Base-by-base conservation (phyloP, 35 echinoderm and acorn worm genomes). In the Antedon bifida region DNA sequence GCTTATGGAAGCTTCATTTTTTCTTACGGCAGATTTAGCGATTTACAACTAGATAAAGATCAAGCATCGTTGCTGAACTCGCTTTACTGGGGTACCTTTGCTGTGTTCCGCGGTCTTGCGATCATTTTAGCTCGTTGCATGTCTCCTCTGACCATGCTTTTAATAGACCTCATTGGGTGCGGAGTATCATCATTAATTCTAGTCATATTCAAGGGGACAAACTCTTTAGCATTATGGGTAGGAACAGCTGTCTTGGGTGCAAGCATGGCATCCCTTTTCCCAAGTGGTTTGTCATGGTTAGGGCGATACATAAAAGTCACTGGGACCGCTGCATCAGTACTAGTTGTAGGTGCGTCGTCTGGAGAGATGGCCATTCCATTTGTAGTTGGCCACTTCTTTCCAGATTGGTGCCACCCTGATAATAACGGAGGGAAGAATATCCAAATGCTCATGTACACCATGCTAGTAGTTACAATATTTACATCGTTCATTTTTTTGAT, bases 251-350 rank as follows among this genome's bases (percentile, higher is more conserved):
- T 82, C 0, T 73, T 99, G 19, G 95, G 95, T 0, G 35, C 89
- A 36, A 93, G 88, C 11, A 93, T 97, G 90, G 90, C 90, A 30
- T 99, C 95, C 3, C 64, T 99, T n/a, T 92, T 99, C 55, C 95
- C 95, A 30, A 79, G 80, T 33, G 95, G 90, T 14, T 93, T 99
- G 74, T 84, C 91, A 0, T 99, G 95, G 95, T 75, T 92, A 9
- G 90, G 90, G 34, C 75, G 88, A 12, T 92, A 90, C 76, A 83
- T 86, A 23, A 79, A 55, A 5, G 86, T 92, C 11, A 90, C 86
- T 0, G 90, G 95, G 2, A 90, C 82, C 17, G 82, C 86, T 10
- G 88, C 91, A 4, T 87, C 95, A 13, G 55, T 92, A 0, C 88
- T 99, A 0, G 35, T 99, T 23, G 80, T 91, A 0, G 90, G 90